These are phyloP conservation scores for Drosophila pegasa DNA, from an alignment of 2,888 invertebrate species.

Conservation along the genomic window DNA sequence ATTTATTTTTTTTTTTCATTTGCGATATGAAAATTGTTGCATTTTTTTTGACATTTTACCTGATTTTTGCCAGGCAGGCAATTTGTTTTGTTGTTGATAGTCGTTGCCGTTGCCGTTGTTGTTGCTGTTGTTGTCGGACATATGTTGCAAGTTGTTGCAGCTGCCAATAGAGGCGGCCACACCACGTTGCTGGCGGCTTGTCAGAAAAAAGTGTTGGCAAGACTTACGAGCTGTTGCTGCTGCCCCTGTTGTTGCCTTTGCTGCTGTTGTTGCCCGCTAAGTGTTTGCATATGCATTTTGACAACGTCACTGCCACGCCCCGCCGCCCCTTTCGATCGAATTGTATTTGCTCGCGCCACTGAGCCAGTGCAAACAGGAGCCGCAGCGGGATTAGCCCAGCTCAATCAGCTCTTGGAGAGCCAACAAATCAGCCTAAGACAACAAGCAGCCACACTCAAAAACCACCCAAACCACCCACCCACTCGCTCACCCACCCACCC, in stretches of 20 bases:
- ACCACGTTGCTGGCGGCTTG: conserved; percentile 59
- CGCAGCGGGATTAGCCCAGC: conserved; percentile 42
- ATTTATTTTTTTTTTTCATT: conserved; percentile 10
- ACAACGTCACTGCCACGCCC: conserved; percentile 35
- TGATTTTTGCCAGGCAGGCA: conserved; percentile 62
- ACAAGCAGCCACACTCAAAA: conserved; percentile 43
- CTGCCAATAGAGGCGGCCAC: conserved; percentile 75
- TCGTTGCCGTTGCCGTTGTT: conserved; percentile 75
- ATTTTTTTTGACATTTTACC: conserved; percentile 71
- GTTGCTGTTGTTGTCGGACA: conserved; percentile 54
- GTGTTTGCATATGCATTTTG: conserved; percentile 70
- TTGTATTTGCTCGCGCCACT: conserved; percentile 6
- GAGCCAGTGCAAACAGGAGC: conserved; percentile 40
- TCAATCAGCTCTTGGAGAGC: conserved; percentile 57
- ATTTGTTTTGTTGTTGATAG: conserved; percentile 63
- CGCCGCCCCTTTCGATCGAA: conserved; percentile 10
- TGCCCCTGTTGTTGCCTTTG: no score
- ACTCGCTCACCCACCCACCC: neutral
- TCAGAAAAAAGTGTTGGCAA: conserved; percentile 70
- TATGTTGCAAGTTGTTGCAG: conserved; percentile 77
- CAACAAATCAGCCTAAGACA: conserved; percentile 79
- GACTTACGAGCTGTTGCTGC: conserved; percentile 60
- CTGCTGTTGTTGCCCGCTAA: conserved; percentile 59
- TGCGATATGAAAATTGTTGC: conserved; percentile 53
- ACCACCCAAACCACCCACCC: neutral